A percentile compares a stretch with the other conserved stretches of the same genome.
Conservation (phyloP, 2,113 vertebrate genomes). For the Calyptomena viridis region DNA sequence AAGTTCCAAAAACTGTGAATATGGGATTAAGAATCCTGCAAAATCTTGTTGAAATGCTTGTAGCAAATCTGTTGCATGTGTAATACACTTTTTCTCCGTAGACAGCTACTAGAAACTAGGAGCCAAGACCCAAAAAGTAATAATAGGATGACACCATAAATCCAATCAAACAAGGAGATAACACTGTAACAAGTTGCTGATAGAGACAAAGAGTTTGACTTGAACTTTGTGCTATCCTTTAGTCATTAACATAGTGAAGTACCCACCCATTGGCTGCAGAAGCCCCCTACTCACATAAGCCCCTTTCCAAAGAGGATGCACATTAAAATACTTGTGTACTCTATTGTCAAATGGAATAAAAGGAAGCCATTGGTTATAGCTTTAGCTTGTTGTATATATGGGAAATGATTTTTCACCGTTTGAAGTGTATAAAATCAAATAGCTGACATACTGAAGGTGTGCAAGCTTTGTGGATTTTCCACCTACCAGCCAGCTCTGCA, state of each 20-base stretch:
- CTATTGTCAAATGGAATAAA: background rate
- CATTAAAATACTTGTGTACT: background rate
- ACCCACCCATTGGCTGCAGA: background rate
- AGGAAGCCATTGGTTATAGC: background rate
- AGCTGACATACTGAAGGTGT: background rate
- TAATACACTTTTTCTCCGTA: too few relatives aligned
- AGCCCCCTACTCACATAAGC: background rate
- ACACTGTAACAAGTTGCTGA: background rate
- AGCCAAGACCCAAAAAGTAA: background rate
- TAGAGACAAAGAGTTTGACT: background rate
- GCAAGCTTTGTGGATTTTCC: background rate
- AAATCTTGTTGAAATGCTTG: background rate
- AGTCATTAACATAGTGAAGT: background rate
- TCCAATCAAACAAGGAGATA: background rate
- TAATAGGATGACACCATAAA: background rate
- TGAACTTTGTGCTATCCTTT: background rate
- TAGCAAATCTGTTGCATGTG: background rate
- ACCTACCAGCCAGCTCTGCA: background rate
- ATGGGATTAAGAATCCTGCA: background rate
- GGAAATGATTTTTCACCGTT: background rate
- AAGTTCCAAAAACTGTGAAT: background rate
- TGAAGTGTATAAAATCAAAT: background rate
- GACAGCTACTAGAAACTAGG: background rate
- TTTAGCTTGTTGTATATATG: background rate
- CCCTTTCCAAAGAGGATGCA: background rate